A percentile compares a stretch with the other conserved stretches of the same genome.
Evolutionary conservation across 37 sponge, comb jelly and placozoan species (phyloP).

Genomic region (Mnemiopsis leidyi): DNA sequence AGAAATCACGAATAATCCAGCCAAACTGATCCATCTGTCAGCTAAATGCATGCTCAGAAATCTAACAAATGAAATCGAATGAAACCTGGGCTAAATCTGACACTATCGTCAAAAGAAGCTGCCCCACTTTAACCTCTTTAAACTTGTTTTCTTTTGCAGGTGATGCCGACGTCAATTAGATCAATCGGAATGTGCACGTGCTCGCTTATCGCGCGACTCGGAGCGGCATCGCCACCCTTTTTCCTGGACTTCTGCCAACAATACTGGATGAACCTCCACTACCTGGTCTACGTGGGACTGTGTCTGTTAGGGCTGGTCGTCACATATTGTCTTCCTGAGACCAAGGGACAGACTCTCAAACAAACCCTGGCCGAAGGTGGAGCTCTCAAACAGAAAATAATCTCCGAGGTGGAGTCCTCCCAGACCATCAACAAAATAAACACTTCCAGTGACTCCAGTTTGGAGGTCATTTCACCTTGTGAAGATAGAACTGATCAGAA

Average conservation of each 20-base stretch:
- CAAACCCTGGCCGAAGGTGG: constrained; percentile 11
- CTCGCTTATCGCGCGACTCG: constrained; percentile 39
- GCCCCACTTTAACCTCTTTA: neutral
- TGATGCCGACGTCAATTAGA: constrained; percentile 44
- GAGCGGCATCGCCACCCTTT: constrained; percentile 56
- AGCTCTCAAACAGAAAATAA: neutral
- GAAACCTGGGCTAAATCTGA: neutral
- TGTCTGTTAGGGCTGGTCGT: constrained; percentile 6
- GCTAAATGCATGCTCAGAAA: neutral
- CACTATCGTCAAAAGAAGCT: neutral
- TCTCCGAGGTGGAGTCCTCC: neutral
- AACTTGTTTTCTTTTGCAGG: no score
- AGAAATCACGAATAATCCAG: neutral
- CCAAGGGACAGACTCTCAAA: constrained; percentile 34
- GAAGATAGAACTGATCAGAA: neutral
- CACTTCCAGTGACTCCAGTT: neutral
- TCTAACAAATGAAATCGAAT: neutral
- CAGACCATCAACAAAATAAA: neutral
- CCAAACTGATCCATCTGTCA: neutral
- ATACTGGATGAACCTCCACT: constrained; percentile 11
- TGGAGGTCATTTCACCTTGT: neutral
- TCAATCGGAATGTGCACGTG: constrained; percentile 65
- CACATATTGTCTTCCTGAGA: constrained; percentile 39
- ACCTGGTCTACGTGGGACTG: constrained; percentile 39
- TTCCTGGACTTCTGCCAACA: neutral